Evolutionary conservation across 2,797 vertebrate species (phyloP).

Genomic region (Anableps anableps): DNA sequence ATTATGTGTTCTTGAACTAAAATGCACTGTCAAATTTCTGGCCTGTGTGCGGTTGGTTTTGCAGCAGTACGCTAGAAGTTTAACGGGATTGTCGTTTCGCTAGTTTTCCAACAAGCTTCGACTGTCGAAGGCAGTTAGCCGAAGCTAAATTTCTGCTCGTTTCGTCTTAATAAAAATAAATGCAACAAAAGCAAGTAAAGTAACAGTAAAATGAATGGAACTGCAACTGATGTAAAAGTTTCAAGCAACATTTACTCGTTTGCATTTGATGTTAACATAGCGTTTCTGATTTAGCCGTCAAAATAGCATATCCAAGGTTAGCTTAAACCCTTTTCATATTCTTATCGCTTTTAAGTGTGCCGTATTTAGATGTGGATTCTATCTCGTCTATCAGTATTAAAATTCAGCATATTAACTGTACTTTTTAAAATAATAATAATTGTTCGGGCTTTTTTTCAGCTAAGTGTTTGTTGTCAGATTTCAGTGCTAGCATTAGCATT

Average conservation of each 20-base stretch:
- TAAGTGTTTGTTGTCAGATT: conserved; percentile 4
- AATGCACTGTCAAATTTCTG: neutral
- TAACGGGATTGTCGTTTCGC: conserved; percentile 40
- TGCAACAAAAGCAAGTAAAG: fast-evolving
- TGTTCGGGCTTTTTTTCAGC: neutral
- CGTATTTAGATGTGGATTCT: neutral
- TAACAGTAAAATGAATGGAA: fast-evolving
- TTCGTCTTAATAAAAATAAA: neutral
- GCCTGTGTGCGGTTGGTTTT: conserved; percentile 49
- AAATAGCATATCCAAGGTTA: conserved; percentile 7
- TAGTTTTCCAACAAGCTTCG: conserved; percentile 50
- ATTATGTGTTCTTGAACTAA: neutral
- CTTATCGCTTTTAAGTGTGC: neutral
- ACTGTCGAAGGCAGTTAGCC: conserved; percentile 31
- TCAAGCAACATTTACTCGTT: neutral
- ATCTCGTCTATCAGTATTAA: neutral
- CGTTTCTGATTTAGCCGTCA: conserved; percentile 38
- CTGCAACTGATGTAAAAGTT: neutral
- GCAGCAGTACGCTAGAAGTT: conserved; percentile 49
- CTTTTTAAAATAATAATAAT: neutral
- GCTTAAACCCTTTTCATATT: neutral
- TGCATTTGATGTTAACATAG: conserved; percentile 69
- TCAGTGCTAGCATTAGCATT: conserved; percentile 4
- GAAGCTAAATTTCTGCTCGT: conserved; percentile 14
- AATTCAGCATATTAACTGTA: neutral